phyloP scores from a whole-genome alignment of 2,888 invertebrate genomes.

The Antitype chi region DNA sequence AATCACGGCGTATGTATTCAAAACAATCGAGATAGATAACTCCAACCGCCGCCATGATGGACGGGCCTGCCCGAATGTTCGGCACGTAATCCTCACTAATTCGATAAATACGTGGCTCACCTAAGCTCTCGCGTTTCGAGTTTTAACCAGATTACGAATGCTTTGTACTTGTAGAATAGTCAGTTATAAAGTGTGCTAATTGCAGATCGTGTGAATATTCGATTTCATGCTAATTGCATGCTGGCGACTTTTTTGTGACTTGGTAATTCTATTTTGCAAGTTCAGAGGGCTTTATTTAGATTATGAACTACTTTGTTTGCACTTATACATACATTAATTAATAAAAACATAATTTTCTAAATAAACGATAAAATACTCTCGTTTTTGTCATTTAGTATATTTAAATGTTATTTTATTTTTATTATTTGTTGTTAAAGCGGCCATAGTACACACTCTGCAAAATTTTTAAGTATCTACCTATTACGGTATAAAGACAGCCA shows the following conservation, averaged over 20 bases:
- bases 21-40: slow-evolving; percentile 25
- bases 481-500: too few species aligned
- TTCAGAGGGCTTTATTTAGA: not conserved
- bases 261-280: not conserved
- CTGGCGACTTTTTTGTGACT: not conserved
- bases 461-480: too few species aligned
- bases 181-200: slow-evolving; percentile 48
- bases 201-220: slow-evolving; percentile 42
- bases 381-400: too few species aligned
- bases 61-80: slow-evolving; percentile 35
- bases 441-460: too few species aligned
- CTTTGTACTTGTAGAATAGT: slow-evolving; percentile 63
- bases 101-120: slow-evolving; percentile 70
- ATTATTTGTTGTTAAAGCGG: too few species aligned
- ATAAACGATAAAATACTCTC: too few species aligned
- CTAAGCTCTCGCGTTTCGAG: slow-evolving; percentile 66
- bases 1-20: slow-evolving; percentile 16
- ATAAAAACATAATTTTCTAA: not conserved
- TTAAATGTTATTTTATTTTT: too few species aligned
- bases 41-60: slow-evolving; percentile 6
- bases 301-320: not conserved
- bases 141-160: slow-evolving; percentile 72
- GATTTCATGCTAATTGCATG: not conserved
- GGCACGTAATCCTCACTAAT: slow-evolving; percentile 60
- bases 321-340: not conserved